A percentile compares a stretch with the other conserved stretches of the same genome.
phyloP scores from a whole-genome alignment of 2,113 vertebrate genomes.

The Strigops habroptila region DNA sequence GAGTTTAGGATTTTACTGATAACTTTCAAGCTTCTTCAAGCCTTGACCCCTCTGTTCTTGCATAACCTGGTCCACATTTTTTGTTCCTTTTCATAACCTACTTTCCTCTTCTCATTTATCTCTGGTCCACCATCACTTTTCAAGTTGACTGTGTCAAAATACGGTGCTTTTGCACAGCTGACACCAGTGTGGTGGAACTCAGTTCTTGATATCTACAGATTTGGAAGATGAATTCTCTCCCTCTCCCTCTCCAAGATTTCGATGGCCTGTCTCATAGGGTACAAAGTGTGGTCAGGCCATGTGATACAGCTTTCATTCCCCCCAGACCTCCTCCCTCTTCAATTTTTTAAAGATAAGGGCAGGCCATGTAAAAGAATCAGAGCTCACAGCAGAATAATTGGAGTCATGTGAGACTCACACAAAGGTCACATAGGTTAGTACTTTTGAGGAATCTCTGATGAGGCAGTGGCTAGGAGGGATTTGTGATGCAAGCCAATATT shows the following conservation, averaged over 20 bases:
- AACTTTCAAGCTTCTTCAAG: constrained; percentile 42
- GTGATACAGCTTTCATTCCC: constrained; percentile 46
- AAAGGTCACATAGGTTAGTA: constrained; percentile 19
- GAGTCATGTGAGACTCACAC: constrained; percentile 10
- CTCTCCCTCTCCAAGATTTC: neutral
- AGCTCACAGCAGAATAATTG: constrained; percentile 48
- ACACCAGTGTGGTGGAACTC: neutral
- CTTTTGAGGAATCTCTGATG: constrained; percentile 34
- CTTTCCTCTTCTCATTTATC: constrained; percentile 43
- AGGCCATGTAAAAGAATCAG: constrained; percentile 41
- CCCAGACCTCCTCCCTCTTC: constrained; percentile 1
- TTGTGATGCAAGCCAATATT: neutral
- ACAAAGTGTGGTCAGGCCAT: neutral
- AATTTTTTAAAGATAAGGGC: constrained; percentile 56
- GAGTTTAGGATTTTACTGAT: neutral
- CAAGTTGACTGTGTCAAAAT: constrained; percentile 15
- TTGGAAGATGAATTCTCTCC: constrained; percentile 14
- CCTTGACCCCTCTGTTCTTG: constrained; percentile 35
- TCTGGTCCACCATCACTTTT: neutral
- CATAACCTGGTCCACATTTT: constrained; percentile 27
- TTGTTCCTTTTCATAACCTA: constrained; percentile 26
- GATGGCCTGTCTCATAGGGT: neutral
- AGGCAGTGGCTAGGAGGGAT: neutral
- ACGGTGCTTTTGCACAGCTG: neutral
- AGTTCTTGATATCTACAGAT: constrained; percentile 14